Base-by-base conservation (phyloP, 2,888 invertebrate genomes). In the Ernsta delagoae region DNA sequence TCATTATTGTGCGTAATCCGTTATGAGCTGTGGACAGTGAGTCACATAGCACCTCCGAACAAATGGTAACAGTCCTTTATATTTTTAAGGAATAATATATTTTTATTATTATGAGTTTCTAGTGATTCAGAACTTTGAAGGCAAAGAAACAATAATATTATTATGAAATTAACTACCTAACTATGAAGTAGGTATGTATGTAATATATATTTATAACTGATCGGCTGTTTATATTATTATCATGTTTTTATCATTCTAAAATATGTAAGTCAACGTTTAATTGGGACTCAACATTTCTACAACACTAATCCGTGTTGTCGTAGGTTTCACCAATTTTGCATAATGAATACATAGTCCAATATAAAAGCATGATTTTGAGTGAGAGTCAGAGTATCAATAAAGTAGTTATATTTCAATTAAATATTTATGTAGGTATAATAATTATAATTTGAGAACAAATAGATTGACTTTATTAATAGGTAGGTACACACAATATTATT, bases 1-100 rank as follows among this genome's bases (percentile, higher is more conserved):
- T 74, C 5, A 77, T 75, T 77, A 74, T 67, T 77, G 75, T 86
- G 83, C 80, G 88, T 87, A 87, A 89, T 83, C 77, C 84, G 82
- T 85, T 82, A 82, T 89, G 88, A 45, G 45, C 12, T 12, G n/a
- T n/a, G n/a, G n/a, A n/a, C n/a, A n/a, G 12, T 43, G 43, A 88
- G 71, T 88, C 89, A 88, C 72, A 65, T 68, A 48, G 1, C 7
- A 7, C 5, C 7, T 41, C 5, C 65, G 68, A 74, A 76, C 70
- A 74, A 74, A 74, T 74, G 69, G 59, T 24, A 31, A 59, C 61
- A 75, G 72, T 64, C 71, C 67, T 70, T 70, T 31, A 11, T 34
- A 56, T 4, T 56, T 56, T 34, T 12, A 56, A n/a, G 57, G 11
- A 57, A 66, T 43, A 12, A 43, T 41, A 57, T 48, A 31, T n/a